These are phyloP conservation scores for Chymomyza caudatula DNA, from an alignment of 2,888 invertebrate species.

Conservation along the genomic window DNA sequence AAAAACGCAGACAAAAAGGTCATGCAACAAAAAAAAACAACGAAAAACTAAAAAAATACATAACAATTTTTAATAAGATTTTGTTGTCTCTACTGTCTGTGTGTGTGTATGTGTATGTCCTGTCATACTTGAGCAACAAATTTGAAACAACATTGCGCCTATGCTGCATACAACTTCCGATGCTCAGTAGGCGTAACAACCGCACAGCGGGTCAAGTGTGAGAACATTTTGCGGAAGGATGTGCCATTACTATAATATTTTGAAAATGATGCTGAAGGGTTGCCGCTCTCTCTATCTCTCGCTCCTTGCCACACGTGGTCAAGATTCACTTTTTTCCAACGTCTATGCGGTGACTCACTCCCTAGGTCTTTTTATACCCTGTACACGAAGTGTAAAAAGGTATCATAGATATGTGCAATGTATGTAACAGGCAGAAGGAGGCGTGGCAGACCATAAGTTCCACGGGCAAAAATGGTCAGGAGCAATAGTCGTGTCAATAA, in stretches of 20 bases:
- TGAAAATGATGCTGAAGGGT: slow-evolving; percentile 58
- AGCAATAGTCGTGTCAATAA: no score
- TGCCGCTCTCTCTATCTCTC: slow-evolving; percentile 4
- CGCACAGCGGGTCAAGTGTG: slow-evolving; percentile 74
- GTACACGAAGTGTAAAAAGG: no score
- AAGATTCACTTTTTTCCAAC: slow-evolving; percentile 67
- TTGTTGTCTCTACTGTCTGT: slow-evolving; percentile 36
- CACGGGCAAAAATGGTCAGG: no score
- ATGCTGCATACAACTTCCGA: slow-evolving; percentile 60
- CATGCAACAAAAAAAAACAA: slow-evolving; percentile 39
- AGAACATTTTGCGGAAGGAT: slow-evolving; percentile 76
- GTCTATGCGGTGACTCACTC: slow-evolving; percentile 23
- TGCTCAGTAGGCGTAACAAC: slow-evolving; percentile 53
- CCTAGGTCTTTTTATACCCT: not conserved
- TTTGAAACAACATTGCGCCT: slow-evolving; percentile 41
- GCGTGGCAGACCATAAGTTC: no score
- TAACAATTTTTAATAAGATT: slow-evolving; percentile 74
- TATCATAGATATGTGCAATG: no score
- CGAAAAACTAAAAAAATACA: slow-evolving; percentile 50
- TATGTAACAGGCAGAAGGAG: no score
- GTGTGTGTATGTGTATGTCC: slow-evolving; percentile 12
- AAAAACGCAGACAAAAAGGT: slow-evolving; percentile 34
- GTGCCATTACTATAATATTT: slow-evolving; percentile 27
- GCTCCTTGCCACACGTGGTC: slow-evolving; percentile 62
- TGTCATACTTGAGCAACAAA: slow-evolving; percentile 23